phyloP scores from a whole-genome alignment of 2,888 invertebrate genomes.

The Eupithecia centaureata region DNA sequence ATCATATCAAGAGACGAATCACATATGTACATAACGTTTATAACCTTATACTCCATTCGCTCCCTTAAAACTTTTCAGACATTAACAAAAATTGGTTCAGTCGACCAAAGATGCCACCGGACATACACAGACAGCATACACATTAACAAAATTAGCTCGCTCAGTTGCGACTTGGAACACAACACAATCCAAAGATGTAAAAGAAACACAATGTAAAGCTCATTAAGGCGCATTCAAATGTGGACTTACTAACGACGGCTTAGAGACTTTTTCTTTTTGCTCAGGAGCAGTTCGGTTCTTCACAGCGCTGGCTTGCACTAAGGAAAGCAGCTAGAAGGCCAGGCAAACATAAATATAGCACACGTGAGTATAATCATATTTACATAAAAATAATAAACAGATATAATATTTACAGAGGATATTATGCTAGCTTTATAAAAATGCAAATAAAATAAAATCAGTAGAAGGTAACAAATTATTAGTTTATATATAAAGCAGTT shows the following conservation, averaged over 20 bases:
- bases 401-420: slow-evolving; percentile 6
- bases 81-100: neutral
- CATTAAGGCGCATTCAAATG: slow-evolving; percentile 30
- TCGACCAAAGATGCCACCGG: neutral
- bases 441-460: slow-evolving; percentile 16
- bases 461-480: neutral
- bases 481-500: slow-evolving; percentile 1
- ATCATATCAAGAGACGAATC: neutral
- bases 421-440: neutral
- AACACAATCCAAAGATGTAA: slow-evolving; percentile 25
- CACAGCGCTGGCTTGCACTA: slow-evolving; percentile 69
- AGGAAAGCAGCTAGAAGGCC: slow-evolving; percentile 71
- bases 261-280: slow-evolving; percentile 52
- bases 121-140: neutral
- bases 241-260: slow-evolving; percentile 70
- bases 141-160: too few relatives aligned
- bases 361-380: slow-evolving; percentile 55
- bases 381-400: slow-evolving; percentile 33
- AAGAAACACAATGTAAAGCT: slow-evolving; percentile 19
- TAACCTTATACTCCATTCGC: neutral
- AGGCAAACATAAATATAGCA: slow-evolving; percentile 57
- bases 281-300: slow-evolving; percentile 53
- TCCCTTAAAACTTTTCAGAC: neutral
- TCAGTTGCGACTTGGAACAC: slow-evolving; percentile 38
- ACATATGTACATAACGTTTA: neutral